Base-by-base conservation (phyloP, 2,888 invertebrate species). In the Hyposoter dolosus region DNA sequence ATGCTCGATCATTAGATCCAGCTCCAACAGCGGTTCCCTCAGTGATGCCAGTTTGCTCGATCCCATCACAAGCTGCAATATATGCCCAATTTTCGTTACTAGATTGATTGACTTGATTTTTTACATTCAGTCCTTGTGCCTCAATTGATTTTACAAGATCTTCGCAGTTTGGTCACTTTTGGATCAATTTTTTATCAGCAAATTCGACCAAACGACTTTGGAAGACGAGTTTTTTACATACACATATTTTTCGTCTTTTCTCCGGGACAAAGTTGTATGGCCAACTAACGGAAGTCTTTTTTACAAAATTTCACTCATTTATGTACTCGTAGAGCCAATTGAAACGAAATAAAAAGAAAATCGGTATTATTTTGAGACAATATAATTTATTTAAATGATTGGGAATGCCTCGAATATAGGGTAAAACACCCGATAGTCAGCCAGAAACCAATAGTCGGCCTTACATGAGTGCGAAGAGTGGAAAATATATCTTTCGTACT, bases 11-110 rank as follows among this genome's bases (percentile, higher is more conserved):
- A 87, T 88, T 32, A 95, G 91, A 89, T 95, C 95, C 66, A 95
- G 78, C 86, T 95, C 95, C 45, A 95, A 88, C 45, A 95, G 89
- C 9, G 95, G 94, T 91, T 95, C 95, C 85, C 94, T 93, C 19
- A 95, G 85, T 0, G 94, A 92, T 50, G 95, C 94, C 82, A 95
- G 90, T 89, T 94, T 94, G 80, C 95, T 95, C 65, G 95, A 95
- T 28, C 95, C 95, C 91, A 95, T 93, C 43, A 95, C 90, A 92
- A 95, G 94, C 94, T 94, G 82, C 5, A 53, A 78, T 7, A 6
- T 28, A 5, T 23, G 17, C 10, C 43, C 1, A 3, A 40, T 43
- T 32, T 60, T 19, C 28, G 2, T 56, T n/a, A 53, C 19, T 32
- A 32, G n/a, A n/a, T n/a, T n/a, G n/a, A n/a, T n/a, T n/a, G n/a